A percentile compares a stretch with the other conserved stretches of the same genome.
Conservation (phyloP, 2,113 vertebrate species). For the Guaruba guarouba region DNA sequence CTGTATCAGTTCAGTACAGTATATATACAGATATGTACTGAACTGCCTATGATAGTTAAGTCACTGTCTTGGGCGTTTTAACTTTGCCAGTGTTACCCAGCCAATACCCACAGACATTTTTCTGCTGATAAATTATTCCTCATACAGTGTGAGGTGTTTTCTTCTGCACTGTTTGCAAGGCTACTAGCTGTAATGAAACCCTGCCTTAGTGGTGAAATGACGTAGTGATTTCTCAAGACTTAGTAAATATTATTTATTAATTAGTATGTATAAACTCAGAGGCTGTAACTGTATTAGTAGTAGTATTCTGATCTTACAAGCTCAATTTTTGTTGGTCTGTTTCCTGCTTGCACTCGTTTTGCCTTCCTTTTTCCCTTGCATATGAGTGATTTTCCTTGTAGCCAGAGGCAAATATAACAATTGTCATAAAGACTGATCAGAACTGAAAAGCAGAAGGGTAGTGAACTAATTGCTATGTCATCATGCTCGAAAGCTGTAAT, state of each 20-base stretch:
- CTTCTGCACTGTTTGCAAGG: background rate
- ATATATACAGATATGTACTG: no score
- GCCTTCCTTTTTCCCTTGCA: background rate
- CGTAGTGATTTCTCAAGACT: background rate
- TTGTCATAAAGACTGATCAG: background rate
- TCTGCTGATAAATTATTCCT: background rate
- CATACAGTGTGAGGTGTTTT: background rate
- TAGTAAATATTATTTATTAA: background rate
- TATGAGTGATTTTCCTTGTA: background rate
- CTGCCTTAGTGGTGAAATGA: background rate
- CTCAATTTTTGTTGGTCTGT: background rate
- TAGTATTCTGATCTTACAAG: background rate
- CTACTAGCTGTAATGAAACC: background rate
- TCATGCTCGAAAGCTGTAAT: background rate
- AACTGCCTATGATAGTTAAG: background rate
- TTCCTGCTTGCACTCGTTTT: background rate
- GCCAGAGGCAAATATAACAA: background rate
- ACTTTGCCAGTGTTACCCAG: background rate
- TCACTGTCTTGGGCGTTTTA: background rate
- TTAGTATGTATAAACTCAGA: background rate
- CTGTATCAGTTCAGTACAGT: no score
- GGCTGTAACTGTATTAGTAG: background rate
- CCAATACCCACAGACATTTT: background rate
- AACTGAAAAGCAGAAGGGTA: background rate
- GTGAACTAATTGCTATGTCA: background rate